Base-by-base conservation (phyloP, 2,888 invertebrate species). In the Andrena dorsata region DNA sequence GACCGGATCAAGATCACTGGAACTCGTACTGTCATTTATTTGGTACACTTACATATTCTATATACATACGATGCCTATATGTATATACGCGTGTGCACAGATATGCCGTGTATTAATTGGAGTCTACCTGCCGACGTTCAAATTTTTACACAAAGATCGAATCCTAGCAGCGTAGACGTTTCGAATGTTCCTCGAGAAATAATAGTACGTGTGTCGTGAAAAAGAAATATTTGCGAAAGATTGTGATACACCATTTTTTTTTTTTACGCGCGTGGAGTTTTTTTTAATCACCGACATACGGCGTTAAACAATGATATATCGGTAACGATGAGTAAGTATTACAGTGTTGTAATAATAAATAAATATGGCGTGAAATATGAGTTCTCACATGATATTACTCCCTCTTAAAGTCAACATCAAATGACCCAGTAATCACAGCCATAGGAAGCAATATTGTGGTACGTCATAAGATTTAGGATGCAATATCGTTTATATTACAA, bases 361-460 rank as follows among this genome's bases (percentile, higher is more conserved):
- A 90, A 90, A 83, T 90, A 92, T 92, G 93, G 93, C 93, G 92
- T 93, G 92, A 92, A 92, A 80, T 86, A 90, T 92, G 92, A 92
- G 92, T 91, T 91, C 90, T 90, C 91, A 93, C 91, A 91, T 92
- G 92, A 93, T 90, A 93, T 93, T 93, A 93, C 91, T 91, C 91
- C 93, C 92, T 91, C 93, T 92, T 91, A 93, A 91, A 93, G 92
- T 93, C 92, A 93, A 93, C 93, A 93, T 93, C 93, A 91, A 90
- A 90, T 91, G 92, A 91, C 91, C 82, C 92, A 89, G 89, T 86
- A 90, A 92, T 93, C 93, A 93, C 93, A 93, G 93, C 92, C 93
- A 93, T 90, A 90, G 92, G 92, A 93, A 93, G 93, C 93, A 93
- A 93, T 92, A 92, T 91, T 91, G 90, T 91, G 89, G 75, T 90